Evolutionary conservation across 1,140 invertebrate species (phyloP), one percentile per base, ranked within the genome.

Genomic region (Caenorhabditis tropicalis): DNA sequence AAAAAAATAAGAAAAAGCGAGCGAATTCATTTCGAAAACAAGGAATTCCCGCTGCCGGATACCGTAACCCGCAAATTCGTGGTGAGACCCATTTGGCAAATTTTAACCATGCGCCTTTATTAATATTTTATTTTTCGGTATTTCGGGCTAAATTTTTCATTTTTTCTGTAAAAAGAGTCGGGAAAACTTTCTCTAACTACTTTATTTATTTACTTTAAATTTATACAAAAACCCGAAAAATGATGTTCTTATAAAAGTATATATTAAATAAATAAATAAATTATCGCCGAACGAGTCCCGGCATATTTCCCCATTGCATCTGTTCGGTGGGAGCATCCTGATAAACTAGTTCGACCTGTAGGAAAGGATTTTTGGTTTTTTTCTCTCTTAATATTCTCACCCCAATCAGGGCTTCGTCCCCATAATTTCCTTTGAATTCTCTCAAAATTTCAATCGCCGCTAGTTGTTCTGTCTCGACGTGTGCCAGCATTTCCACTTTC

Each of bases 201-300:
- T n/a, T n/a, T n/a, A n/a, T n/a, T n/a, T n/a, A n/a, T n/a, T n/a
- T n/a, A n/a, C n/a, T n/a, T n/a, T n/a, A n/a, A n/a, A n/a, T n/a
- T n/a, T n/a, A n/a, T n/a, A n/a, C n/a, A n/a, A n/a, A n/a, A n/a
- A n/a, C n/a, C 21, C 21, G 24, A 70, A 70, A 65, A 65, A 65
- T n/a, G n/a, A n/a, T n/a, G n/a, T n/a, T n/a, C n/a, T n/a, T n/a
- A n/a, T n/a, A 65, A 70, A 10, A 2, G 12, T 7, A 60, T 29
- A 31, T 36, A 36, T 10, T n/a, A 70, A 70, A 16, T 29, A n/a
- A n/a, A 9, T 36, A 70, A 36, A 19, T 70, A n/a, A 43, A 46
- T 74, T 74, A 74, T 43, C 65, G 65, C 1, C 65, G 65, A 74
- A 74, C 65, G 27, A 74, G 65, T 24, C 65, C 65, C 10, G 65